Evolutionary conservation across 92 coral and sea anemone genomes (phyloP).

Genomic region (Ricordea florida): DNA sequence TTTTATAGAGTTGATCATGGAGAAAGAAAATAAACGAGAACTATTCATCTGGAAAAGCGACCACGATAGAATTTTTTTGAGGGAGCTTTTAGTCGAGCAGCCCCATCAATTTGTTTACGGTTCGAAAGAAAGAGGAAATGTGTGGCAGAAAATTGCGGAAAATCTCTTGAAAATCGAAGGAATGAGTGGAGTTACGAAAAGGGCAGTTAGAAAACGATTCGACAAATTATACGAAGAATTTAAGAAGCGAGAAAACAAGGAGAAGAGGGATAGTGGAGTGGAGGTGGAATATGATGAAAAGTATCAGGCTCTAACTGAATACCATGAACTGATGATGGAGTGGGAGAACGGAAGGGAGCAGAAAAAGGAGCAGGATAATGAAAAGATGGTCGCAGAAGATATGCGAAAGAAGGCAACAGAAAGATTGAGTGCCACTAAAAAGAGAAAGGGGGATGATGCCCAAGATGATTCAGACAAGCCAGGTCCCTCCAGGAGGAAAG

Average conservation of each 20-base stretch:
- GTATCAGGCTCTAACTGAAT: slow-evolving; percentile 32
- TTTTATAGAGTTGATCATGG: too few relatives aligned
- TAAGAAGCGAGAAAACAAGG: slow-evolving; percentile 24
- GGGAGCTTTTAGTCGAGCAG: slow-evolving; percentile 41
- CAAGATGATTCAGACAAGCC: slow-evolving; percentile 28
- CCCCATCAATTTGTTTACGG: slow-evolving; percentile 18
- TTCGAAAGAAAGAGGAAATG: slow-evolving; percentile 22
- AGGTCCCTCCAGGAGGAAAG: slow-evolving; percentile 28
- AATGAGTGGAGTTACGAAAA: slow-evolving; percentile 25
- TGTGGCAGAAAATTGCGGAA: slow-evolving; percentile 12
- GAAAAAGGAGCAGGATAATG: slow-evolving; percentile 9
- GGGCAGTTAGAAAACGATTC: slow-evolving; percentile 40
- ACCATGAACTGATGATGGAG: slow-evolving; percentile 11
- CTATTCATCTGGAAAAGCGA: too few relatives aligned
- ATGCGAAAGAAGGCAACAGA: slow-evolving; percentile 36
- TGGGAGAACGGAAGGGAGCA: not conserved
- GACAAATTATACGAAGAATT: slow-evolving; percentile 30
- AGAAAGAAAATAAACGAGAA: too few relatives aligned
- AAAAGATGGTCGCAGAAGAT: slow-evolving; percentile 30
- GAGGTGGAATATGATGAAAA: slow-evolving; percentile 47
- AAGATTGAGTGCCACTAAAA: slow-evolving; percentile 21
- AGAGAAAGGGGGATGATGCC: slow-evolving; percentile 27
- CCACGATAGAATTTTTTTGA: too few relatives aligned
- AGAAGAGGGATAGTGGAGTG: slow-evolving; percentile 45
- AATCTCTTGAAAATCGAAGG: slow-evolving; percentile 4